Evolutionary conservation across 2,888 invertebrate species (phyloP).

Genomic region (Apamea crenata): DNA sequence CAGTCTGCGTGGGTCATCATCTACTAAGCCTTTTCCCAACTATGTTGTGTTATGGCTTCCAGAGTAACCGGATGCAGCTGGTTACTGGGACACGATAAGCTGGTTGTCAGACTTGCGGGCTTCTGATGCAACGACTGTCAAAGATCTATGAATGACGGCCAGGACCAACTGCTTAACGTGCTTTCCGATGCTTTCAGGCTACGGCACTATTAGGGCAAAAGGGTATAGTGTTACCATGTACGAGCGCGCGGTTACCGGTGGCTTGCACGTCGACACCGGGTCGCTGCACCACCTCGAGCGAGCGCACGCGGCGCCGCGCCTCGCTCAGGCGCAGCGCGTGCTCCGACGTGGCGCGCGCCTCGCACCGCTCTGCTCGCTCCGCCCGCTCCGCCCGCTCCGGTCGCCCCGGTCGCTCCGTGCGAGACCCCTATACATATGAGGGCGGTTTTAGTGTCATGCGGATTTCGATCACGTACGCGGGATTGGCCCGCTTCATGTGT

Average conservation of each 20-base stretch:
- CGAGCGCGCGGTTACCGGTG: conserved; percentile 75
- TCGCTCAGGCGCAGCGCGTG: conserved; percentile 71
- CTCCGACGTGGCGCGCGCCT: conserved; percentile 69
- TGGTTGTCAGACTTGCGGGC: neutral
- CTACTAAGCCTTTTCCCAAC: neutral
- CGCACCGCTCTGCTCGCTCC: conserved; percentile 25
- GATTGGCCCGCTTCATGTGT: neutral
- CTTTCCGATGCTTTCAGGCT: neutral
- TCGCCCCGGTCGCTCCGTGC: conserved; percentile 58
- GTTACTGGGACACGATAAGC: neutral
- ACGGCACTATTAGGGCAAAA: neutral
- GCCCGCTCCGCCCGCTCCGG: conserved; percentile 44
- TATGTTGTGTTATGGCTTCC: neutral
- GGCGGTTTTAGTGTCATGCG: neutral
- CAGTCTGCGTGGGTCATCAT: too few relatives aligned
- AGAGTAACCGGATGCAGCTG: neutral
- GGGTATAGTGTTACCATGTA: conserved; percentile 75
- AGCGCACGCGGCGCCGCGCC: conserved; percentile 73
- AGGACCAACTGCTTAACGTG: neutral
- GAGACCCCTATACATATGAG: conserved; percentile 71
- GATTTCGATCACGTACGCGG: too few relatives aligned
- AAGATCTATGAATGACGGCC: neutral
- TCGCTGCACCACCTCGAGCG: conserved; percentile 71
- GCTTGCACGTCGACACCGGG: conserved; percentile 65
- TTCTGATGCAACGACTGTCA: too few relatives aligned